These are phyloP conservation scores for Tragelaphus scriptus DNA, from an alignment of 2,113 vertebrate species.

Conservation along the genomic window DNA sequence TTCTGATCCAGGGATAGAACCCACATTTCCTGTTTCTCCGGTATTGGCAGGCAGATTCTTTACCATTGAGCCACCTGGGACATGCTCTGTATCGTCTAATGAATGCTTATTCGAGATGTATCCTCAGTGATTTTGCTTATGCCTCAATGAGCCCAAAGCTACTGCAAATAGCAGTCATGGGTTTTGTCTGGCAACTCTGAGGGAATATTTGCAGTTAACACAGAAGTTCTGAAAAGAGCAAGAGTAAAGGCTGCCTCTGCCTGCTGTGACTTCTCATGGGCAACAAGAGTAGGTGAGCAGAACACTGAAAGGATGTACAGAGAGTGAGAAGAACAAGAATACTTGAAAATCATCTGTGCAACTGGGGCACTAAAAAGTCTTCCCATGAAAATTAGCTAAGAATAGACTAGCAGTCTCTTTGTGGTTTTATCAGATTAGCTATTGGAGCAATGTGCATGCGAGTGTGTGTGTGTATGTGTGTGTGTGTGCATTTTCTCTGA, in stretches of 20 bases:
- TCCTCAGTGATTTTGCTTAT: not conserved
- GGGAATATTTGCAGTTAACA: not conserved
- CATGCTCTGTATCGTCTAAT: not conserved
- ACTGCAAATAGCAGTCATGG: not conserved
- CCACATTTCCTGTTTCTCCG: not conserved
- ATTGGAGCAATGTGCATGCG: rapidly evolving
- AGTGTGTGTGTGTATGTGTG: not conserved
- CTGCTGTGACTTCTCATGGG: not conserved
- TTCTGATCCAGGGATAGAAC: not conserved
- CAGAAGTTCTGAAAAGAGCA: not conserved
- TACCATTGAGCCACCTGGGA: not conserved
- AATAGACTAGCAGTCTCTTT: not conserved
- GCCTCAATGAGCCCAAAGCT: not conserved
- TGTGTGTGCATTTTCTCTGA: not conserved
- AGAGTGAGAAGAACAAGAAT: not conserved
- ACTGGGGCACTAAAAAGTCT: not conserved
- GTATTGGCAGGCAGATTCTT: not conserved
- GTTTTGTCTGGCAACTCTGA: not conserved
- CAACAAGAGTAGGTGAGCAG: not conserved
- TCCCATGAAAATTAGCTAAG: not conserved
- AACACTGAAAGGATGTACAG: not conserved
- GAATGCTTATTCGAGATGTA: not conserved
- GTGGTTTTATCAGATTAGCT: not conserved
- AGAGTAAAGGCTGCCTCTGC: not conserved
- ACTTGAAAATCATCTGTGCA: not conserved